phyloP scores from a whole-genome alignment of 2,888 invertebrate species.

The Cheiracanthium punctorium region DNA sequence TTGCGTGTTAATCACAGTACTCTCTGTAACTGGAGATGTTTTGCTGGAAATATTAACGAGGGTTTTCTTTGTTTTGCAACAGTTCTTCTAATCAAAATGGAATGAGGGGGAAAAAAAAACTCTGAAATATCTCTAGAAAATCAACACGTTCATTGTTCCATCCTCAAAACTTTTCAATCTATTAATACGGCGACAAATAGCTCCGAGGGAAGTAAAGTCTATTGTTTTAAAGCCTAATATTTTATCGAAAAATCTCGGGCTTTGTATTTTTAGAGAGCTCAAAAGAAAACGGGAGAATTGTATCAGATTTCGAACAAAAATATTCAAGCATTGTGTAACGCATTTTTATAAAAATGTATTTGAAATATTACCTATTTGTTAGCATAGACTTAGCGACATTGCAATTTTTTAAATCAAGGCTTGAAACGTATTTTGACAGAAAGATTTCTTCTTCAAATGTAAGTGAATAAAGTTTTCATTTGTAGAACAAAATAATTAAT shows the following conservation, averaged over 20 bases:
- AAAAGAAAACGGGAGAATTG: constrained; percentile 1
- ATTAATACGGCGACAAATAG: constrained; percentile 54
- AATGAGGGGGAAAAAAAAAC: constrained; percentile 30
- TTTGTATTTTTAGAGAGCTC: neutral
- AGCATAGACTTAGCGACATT: neutral
- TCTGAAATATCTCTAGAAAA: constrained; percentile 25
- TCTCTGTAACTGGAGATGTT: constrained; percentile 41
- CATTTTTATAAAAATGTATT: neutral
- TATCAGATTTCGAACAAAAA: neutral
- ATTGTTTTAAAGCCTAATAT: constrained; percentile 55
- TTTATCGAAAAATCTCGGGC: constrained; percentile 33
- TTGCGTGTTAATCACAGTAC: constrained; percentile 58
- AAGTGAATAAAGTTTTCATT: neutral
- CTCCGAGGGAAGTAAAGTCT: constrained; percentile 37
- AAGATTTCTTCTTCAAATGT: neutral
- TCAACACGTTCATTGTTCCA: constrained; percentile 55
- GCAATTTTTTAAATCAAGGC: neutral
- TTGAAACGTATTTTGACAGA: neutral
- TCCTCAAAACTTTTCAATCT: constrained; percentile 38
- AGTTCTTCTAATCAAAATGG: constrained; percentile 62
- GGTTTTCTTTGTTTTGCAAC: constrained; percentile 49
- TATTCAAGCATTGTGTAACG: neutral
- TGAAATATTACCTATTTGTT: constrained; percentile 3
- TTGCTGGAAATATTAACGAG: constrained; percentile 64
- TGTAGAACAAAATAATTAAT: too few species aligned